Evolutionary conservation across 1,140 invertebrate species (phyloP).

Genomic region (Chymomyza costata): DNA sequence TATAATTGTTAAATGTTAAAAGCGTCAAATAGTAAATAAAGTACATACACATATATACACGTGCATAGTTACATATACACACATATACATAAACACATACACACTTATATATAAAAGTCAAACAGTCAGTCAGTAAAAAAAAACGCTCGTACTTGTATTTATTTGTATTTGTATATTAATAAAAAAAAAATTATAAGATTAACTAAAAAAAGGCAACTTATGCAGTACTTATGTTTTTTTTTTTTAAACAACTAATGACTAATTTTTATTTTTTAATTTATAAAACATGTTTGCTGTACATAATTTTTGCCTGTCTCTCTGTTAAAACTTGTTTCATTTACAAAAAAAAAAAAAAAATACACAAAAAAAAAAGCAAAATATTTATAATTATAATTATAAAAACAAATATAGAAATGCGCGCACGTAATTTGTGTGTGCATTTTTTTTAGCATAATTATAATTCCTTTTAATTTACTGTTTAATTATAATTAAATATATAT

Average conservation of each 20-base stretch:
- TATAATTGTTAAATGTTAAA: conserved; percentile 66
- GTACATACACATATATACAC: conserved; percentile 31
- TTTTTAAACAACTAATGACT: conserved; percentile 12
- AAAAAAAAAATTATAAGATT: conserved; percentile 22
- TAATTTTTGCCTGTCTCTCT: conserved; percentile 50
- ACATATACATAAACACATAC: conserved; percentile 32
- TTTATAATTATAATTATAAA: neutral
- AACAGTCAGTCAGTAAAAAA: conserved; percentile 30
- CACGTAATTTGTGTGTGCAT: conserved; percentile 34
- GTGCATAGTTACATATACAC: conserved; percentile 37
- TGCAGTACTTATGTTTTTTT: no score
- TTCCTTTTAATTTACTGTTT: conserved; percentile 46
- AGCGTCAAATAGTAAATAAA: conserved; percentile 30
- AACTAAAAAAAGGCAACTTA: conserved; percentile 16
- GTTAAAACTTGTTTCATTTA: conserved; percentile 30
- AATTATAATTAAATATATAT: conserved; percentile 30
- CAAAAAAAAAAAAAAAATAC: no score
- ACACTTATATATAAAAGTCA: no score
- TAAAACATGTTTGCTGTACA: conserved; percentile 65
- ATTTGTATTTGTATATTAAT: conserved; percentile 71
- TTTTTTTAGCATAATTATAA: conserved; percentile 57
- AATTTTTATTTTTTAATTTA: conserved; percentile 20
- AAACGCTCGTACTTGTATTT: conserved; percentile 57
- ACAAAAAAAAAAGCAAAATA: no score
- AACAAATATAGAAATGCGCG: conserved; percentile 16